Conservation (phyloP, 1,140 invertebrate species). For the Polypedilum vanderplanki region DNA sequence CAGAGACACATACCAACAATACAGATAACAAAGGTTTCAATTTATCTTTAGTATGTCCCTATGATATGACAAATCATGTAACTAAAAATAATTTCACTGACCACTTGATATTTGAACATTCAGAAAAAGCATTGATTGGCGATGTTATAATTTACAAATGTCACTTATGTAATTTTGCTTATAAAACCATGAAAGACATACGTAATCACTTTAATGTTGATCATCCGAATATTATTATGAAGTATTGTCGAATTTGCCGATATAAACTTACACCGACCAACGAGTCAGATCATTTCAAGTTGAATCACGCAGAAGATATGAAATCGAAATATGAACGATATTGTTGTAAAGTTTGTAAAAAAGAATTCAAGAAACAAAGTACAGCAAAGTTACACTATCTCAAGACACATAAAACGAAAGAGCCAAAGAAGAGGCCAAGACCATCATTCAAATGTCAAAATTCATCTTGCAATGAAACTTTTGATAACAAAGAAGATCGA, state of each 20-base stretch:
- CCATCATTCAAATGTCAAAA: not conserved
- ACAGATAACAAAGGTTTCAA: not conserved
- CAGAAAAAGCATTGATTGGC: not conserved
- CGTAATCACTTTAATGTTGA: not conserved
- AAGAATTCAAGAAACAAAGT: not conserved
- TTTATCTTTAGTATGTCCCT: not conserved
- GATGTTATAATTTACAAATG: not conserved
- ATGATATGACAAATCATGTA: not conserved
- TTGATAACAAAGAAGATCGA: not conserved
- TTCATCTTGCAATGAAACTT: not conserved
- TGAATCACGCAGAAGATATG: not conserved
- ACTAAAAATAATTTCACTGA: constrained; percentile 2
- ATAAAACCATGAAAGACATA: not conserved
- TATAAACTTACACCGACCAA: not conserved
- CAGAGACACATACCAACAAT: not conserved
- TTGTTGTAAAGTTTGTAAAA: constrained; percentile 11
- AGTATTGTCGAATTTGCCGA: not conserved
- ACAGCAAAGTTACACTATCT: not conserved
- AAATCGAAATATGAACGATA: not conserved
- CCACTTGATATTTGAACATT: not conserved
- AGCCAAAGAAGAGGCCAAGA: not conserved
- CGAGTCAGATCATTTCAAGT: not conserved
- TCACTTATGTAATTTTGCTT: not conserved
- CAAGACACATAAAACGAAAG: not conserved
- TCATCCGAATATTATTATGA: not conserved